phyloP scores from a whole-genome alignment of 2,888 invertebrate species.

The Dasypolia templi region DNA sequence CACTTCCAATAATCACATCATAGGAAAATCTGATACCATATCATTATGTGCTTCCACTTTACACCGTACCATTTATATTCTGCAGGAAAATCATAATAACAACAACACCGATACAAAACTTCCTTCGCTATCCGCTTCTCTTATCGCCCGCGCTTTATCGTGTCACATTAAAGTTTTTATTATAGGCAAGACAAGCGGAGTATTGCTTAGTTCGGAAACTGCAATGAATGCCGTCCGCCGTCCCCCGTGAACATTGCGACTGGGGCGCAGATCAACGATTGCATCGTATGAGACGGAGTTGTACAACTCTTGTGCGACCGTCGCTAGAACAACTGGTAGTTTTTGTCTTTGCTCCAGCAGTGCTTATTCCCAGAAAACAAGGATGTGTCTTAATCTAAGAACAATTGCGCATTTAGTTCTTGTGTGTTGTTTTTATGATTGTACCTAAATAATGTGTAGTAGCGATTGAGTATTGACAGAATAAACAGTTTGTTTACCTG shows the following conservation, averaged over 20 bases:
- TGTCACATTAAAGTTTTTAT: constrained; percentile 64
- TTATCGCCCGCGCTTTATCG: constrained; percentile 46
- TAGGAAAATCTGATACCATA: neutral
- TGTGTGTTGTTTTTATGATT: neutral
- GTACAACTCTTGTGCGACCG: neutral
- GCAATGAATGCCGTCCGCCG: constrained; percentile 69
- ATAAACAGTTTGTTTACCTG: neutral
- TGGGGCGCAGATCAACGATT: constrained; percentile 5
- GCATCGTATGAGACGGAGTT: neutral
- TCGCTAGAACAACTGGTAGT: neutral
- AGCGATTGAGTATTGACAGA: neutral
- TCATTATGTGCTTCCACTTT: too few species aligned
- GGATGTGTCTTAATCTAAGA: neutral
- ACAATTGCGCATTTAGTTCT: neutral
- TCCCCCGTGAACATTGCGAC: constrained; percentile 43
- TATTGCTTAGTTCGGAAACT: constrained; percentile 67
- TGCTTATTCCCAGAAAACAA: neutral
- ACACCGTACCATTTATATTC: neutral
- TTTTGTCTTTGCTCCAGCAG: neutral
- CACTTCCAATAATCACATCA: neutral
- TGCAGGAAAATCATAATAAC: constrained; percentile 18
- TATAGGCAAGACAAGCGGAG: constrained; percentile 61
- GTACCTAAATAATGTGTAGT: neutral
- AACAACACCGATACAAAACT: constrained; percentile 25
- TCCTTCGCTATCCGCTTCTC: constrained; percentile 27